Evolutionary conservation across 2,888 invertebrate genomes (phyloP), one percentile per base, ranked within the genome.

Genomic region (Drosophila cognata): DNA sequence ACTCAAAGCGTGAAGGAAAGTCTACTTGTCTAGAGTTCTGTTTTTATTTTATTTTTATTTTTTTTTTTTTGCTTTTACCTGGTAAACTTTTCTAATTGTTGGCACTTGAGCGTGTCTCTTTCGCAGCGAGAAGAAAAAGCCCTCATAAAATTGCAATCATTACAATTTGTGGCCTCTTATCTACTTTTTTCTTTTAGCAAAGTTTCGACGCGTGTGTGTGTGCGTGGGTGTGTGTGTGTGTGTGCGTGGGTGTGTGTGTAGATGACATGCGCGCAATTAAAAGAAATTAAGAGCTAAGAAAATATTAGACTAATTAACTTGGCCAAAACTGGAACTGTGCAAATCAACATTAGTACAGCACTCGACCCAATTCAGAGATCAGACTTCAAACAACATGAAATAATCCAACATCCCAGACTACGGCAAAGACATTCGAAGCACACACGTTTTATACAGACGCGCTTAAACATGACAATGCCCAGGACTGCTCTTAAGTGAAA

Each of bases 101-200:
- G 81, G 65, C 74, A 83, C 79, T 83, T 81, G 69, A 79, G 71
- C 65, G 73, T 81, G 75, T 80, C 77, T 74, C 65, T 56, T 56
- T 59, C 52, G 67, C 41, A 50, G 29, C 48, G 41, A 38, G 25
- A 16, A 25, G 50, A 6, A 29, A 18, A 38, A 38, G 71, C 82
- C 82, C 81, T 74, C 74, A 81, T 80, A 75, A 77, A 78, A 79
- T 78, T 84, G 84, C 84, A 86, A 88, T 83, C 83, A 83, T 76
- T 73, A 85, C 81, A 67, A 67, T 69, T 72, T 77, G 59, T 68
- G 62, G 64, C 33, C 21, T 46, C 50, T n/a, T 29, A 18, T 21
- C 43, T 48, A 43, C 21, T 43, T 48, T 38, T 68, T 52, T 35
- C 33, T 52, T 51, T 11, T 29, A 16, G 35, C 18, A 55, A 64